These are phyloP conservation scores for Drosophila ercepeae DNA, from an alignment of 1,140 invertebrate species.

Conservation along the genomic window DNA sequence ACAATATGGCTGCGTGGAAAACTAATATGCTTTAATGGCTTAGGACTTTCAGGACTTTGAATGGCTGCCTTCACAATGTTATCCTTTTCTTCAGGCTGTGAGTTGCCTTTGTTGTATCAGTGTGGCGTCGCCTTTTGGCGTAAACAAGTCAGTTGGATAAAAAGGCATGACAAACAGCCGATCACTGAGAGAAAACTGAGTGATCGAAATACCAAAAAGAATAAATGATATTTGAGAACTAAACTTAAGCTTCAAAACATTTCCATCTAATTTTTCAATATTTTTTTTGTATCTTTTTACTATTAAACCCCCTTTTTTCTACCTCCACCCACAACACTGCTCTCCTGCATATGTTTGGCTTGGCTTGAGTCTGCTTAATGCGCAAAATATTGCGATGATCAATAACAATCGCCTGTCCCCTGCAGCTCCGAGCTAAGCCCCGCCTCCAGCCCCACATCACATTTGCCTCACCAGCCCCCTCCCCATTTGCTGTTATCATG, in stretches of 20 bases:
- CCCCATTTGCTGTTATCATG: constrained; percentile 72
- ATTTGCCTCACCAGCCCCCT: neutral
- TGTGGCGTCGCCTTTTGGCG: constrained; percentile 42
- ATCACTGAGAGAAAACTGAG: constrained; percentile 17
- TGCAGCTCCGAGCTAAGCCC: constrained; percentile 2
- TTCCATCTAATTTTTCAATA: neutral
- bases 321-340: neutral
- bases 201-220: neutral
- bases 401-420: constrained; percentile 69
- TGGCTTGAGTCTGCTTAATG: constrained; percentile 74
- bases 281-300: neutral
- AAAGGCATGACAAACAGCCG: constrained; percentile 40
- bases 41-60: constrained; percentile 77
- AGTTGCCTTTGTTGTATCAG: constrained; percentile 4
- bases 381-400: constrained; percentile 80
- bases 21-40: constrained; percentile 81
- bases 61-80: constrained; percentile 72
- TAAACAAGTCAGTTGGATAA: constrained; percentile 75
- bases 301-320: neutral
- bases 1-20: constrained; percentile 55
- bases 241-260: too few species aligned
- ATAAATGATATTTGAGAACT: too few species aligned
- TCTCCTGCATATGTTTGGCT: constrained; percentile 74
- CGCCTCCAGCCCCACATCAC: too few species aligned
- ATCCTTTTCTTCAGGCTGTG: constrained; percentile 57